Conservation (phyloP, 2,797 vertebrate species). For the Eptatretus atami region DNA sequence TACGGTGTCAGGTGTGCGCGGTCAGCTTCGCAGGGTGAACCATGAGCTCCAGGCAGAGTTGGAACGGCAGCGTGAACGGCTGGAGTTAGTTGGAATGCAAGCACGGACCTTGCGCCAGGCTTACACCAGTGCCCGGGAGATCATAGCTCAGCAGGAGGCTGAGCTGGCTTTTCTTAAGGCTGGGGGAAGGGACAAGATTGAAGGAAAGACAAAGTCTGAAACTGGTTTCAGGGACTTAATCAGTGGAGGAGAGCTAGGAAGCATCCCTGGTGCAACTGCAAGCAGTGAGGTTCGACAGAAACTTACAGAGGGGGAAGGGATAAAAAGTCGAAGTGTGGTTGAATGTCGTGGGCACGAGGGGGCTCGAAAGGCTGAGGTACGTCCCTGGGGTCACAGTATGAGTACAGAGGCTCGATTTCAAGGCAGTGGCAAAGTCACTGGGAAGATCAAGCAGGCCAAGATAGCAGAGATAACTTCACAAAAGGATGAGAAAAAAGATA, state of each 20-base stretch:
- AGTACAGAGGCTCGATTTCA: no score
- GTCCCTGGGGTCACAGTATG: no score
- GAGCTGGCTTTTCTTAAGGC: slow-evolving; percentile 41
- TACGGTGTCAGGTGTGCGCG: slow-evolving; percentile 40
- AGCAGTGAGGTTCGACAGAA: slow-evolving; percentile 15
- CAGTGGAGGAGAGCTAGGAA: slow-evolving; percentile 11
- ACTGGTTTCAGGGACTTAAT: slow-evolving; percentile 16
- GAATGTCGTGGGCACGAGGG: no score
- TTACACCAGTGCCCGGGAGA: slow-evolving; percentile 54
- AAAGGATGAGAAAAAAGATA: no score
- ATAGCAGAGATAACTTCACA: no score
- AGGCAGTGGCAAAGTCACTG: no score
- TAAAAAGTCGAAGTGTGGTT: slow-evolving; percentile 12
- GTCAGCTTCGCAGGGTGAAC: slow-evolving; percentile 56
- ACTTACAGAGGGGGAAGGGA: slow-evolving; percentile 17
- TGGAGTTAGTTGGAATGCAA: slow-evolving; percentile 47
- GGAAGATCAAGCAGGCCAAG: no score
- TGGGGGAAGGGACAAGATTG: slow-evolving; percentile 27
- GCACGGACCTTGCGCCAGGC: slow-evolving; percentile 46
- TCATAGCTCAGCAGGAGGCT: slow-evolving; percentile 39
- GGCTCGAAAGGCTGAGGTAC: no score
- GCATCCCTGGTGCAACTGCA: slow-evolving; percentile 10
- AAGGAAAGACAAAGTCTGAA: slow-evolving; percentile 39
- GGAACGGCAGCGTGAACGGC: slow-evolving; percentile 47
- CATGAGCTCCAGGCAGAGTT: slow-evolving; percentile 51